Base-by-base conservation (phyloP, 53 echinoderm and acorn worm species). In the Astropecten irregularis region DNA sequence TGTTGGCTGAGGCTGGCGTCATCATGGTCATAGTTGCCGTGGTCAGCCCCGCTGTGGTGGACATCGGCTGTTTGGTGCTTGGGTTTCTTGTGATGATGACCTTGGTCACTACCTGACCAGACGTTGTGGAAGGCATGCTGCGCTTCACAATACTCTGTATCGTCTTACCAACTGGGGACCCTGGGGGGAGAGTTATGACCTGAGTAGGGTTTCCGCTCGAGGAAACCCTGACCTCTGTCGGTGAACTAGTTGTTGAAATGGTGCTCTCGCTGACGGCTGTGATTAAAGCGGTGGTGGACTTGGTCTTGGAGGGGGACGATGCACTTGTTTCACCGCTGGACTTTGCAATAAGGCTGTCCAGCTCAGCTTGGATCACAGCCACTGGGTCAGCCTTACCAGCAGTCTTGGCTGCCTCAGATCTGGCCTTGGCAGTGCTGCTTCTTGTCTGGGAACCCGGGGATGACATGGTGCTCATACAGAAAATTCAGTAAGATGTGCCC, bases 41-140 rank as follows among this genome's bases (percentile, higher is more conserved):
- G 35, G 72, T 84, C 52, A 58, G 66, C 2, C 71, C 85, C 8
- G 81, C 85, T 29, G 83, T 76, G 13, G 85, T 50, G 11, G 93
- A 84, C 25, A 83, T 38, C 5, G 83, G 74, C 42, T 84, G 63
- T 40, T 86, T 89, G 20, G 82, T 82, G 8, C 49, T 62, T 11
- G 89, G 87, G 66, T 94, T 97, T 44, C 91, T 53, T n/a, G 94
- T 90, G 11, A 93, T 92, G 28, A 97, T 90, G 13, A 97, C 94
- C 84, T 97, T 97, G 9, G 90, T 92, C 9, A 94, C 82, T 19
- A 87, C 86, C 61, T 91, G 94, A n/a, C 90, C 92, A 9, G 82
- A 66, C 9, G 64, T 60, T 9, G 64, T 60, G 0, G 79, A 49
- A n/a, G 84, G 86, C 53, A 85, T 64, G 74, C 74, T 85, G 19